Evolutionary conservation across 1,140 invertebrate genomes (phyloP).

Genomic region (Hetaerina americana): DNA sequence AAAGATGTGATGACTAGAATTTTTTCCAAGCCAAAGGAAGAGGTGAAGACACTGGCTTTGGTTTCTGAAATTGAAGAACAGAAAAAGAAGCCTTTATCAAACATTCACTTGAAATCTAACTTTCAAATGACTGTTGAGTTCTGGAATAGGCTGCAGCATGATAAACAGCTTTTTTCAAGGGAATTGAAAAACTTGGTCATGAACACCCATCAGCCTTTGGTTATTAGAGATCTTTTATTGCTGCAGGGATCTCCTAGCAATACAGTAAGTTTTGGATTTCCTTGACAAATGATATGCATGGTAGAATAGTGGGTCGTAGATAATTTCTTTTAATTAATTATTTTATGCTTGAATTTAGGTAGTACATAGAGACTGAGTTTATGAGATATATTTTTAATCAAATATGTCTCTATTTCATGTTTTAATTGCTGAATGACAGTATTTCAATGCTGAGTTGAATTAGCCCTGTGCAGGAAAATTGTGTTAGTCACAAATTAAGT

Average conservation of each 20-base stretch:
- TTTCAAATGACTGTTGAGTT: constrained; percentile 37
- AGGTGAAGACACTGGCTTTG: constrained; percentile 21
- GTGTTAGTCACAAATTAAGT: too few species aligned
- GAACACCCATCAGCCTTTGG: constrained; percentile 40
- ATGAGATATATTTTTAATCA: too few species aligned
- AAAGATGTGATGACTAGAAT: background rate
- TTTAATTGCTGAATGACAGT: too few species aligned
- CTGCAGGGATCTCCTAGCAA: constrained; percentile 36
- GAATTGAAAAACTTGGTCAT: constrained; percentile 38
- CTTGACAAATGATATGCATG: too few species aligned
- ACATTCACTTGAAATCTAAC: too few species aligned
- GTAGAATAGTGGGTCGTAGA: too few species aligned
- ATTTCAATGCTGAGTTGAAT: too few species aligned
- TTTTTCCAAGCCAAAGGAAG: background rate
- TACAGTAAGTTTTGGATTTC: background rate
- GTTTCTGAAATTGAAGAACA: constrained; percentile 14
- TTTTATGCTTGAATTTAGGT: too few species aligned
- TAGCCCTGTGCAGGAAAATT: too few species aligned
- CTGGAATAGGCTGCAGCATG: constrained; percentile 34
- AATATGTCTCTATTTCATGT: too few species aligned
- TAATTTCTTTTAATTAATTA: too few species aligned
- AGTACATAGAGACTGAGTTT: too few species aligned
- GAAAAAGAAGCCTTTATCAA: constrained; percentile 9
- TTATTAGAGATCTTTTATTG: constrained; percentile 55
- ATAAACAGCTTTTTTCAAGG: constrained; percentile 36